phyloP scores from a whole-genome alignment of 2,797 vertebrate genomes.

The Acanthurus lineatus region DNA sequence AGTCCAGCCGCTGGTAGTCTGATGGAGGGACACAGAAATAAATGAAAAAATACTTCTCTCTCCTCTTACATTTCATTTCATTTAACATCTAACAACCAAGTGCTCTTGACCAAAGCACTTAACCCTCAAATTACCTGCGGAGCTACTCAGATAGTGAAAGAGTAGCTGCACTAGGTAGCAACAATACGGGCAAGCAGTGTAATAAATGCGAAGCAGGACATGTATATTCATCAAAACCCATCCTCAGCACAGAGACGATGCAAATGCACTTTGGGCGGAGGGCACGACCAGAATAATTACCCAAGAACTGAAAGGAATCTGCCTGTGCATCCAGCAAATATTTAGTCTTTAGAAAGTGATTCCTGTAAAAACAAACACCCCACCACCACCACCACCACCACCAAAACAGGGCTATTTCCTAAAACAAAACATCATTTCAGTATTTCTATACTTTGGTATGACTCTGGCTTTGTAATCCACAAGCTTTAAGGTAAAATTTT shows the following conservation, averaged over 20 bases:
- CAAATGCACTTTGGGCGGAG: slow-evolving; percentile 52
- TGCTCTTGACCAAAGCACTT: slow-evolving; percentile 52
- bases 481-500: background rate
- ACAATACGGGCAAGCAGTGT: slow-evolving; percentile 45
- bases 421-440: background rate
- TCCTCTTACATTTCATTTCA: slow-evolving; percentile 36
- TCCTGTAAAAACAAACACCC: slow-evolving; percentile 8
- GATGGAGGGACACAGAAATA: slow-evolving; percentile 35
- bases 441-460: no score
- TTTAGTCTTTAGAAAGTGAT: slow-evolving; percentile 26
- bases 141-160: slow-evolving; percentile 39
- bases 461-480: background rate
- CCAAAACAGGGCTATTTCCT: background rate
- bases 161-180: slow-evolving; percentile 26
- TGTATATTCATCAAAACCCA: slow-evolving; percentile 70
- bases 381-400: background rate
- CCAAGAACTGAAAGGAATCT: slow-evolving; percentile 49
- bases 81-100: slow-evolving; percentile 40
- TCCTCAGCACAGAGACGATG: slow-evolving; percentile 52
- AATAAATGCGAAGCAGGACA: slow-evolving; percentile 61
- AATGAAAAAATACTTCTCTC: slow-evolving; percentile 17
- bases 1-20: slow-evolving; percentile 12
- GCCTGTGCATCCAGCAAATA: slow-evolving; percentile 32
- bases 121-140: slow-evolving; percentile 53
- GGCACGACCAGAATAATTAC: slow-evolving; percentile 66